Base-by-base conservation (phyloP, 2,113 vertebrate genomes). In the Taxidea taxus region DNA sequence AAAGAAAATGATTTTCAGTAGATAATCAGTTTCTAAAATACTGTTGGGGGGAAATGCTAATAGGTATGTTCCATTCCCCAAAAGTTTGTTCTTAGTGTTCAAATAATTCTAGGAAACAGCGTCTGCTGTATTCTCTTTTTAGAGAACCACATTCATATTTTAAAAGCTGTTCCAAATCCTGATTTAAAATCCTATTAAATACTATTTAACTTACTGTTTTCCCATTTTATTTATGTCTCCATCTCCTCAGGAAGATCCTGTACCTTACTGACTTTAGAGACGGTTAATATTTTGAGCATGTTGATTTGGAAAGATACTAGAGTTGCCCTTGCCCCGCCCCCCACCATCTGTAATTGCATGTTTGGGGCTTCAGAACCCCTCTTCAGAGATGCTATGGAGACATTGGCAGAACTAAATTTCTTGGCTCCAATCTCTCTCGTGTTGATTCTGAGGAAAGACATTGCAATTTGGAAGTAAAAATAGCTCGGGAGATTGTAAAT, bases 391-490 rank as follows among this genome's bases (percentile, higher is more conserved):
- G 7, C 20, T 72, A 7, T 16, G 25, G 15, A 62, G 39, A 91
- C 34, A 87, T 25, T 70, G 72, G 15, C 64, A 95, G 49, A 97
- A 68, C 29, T 62, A 68, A 56, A 44, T 92, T 44, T 72, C 70
- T 92, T 93, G 80, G 47, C 80, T 96, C 27, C 37, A 34, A 18
- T 84, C 68, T 81, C 75, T 77, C 58, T 94, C 66, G 16, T 49
- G 87, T 77, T 97, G 66, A 86, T 23, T 89, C 90, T 80, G 49
- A 75, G 81, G 85, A 90, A 94, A 96, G 95, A 78, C 51, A 94
- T 47, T 81, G 68, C 29, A 86, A 93, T 93, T 96, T 78, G 60
- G 60, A 90, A 86, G 94, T 96, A 97, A 97, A 98, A 97, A 97
- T 97, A 97, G 88, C 75, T 95, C 29, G 4, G 51, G 86, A 96